Conservation (phyloP, 2,113 vertebrate genomes). For the Sardina pilchardus region DNA sequence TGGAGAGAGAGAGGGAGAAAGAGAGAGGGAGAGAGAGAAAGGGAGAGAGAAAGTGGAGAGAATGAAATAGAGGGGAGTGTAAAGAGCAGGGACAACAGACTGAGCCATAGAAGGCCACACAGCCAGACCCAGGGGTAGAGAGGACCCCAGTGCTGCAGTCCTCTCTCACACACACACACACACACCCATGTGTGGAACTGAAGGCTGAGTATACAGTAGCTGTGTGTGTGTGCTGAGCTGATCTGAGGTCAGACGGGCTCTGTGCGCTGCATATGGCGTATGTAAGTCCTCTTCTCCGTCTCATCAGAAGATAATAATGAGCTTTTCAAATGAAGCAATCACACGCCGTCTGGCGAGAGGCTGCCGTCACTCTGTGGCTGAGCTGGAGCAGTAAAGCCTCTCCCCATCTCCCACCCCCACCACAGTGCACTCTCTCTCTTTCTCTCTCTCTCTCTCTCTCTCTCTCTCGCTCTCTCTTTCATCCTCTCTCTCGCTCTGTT, state of each 20-base stretch:
- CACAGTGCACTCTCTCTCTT: not conserved
- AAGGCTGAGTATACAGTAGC: not conserved
- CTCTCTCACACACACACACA: not conserved
- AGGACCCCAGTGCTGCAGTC: not conserved
- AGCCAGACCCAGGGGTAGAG: not conserved
- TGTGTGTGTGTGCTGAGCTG: not conserved
- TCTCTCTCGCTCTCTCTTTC: not conserved
- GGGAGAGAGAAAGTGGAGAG: no score
- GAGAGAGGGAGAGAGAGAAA: not conserved
- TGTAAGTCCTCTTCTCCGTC: not conserved
- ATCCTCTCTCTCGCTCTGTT: slow-evolving; percentile 13
- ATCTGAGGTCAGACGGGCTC: not conserved
- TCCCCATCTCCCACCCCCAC: not conserved
- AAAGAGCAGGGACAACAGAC: not conserved
- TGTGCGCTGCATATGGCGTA: not conserved
- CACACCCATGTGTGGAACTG: not conserved
- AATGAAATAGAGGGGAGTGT: slow-evolving; percentile 1
- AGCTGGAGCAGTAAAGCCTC: not conserved
- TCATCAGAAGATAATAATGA: slow-evolving; percentile 10
- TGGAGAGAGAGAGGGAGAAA: not conserved
- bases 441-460: not conserved
- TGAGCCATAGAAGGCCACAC: slow-evolving; percentile 15
- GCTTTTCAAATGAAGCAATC: slow-evolving; percentile 17
- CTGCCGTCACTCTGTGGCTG: not conserved
- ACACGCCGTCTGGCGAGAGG: not conserved